phyloP scores from a whole-genome alignment of 2,797 vertebrate species.

The Micropoecilia bifurca region DNA sequence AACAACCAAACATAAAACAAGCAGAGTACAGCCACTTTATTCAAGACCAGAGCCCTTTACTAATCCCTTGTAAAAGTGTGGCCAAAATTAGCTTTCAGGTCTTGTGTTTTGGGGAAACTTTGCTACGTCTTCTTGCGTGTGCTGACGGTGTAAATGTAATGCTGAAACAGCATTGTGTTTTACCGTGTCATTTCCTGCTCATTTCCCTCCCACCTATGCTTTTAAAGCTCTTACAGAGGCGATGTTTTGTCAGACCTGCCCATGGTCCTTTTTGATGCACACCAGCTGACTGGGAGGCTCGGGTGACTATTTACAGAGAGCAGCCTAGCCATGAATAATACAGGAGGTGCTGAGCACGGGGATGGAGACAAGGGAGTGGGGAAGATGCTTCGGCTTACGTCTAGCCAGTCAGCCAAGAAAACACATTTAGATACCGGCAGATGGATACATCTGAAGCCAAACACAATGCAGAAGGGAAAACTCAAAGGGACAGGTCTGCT shows the following conservation, averaged over 20 bases:
- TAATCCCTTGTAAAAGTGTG: conserved; percentile 15
- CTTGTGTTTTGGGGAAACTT: conserved; percentile 23
- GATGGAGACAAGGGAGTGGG: conserved; percentile 27
- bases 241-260: conserved; percentile 54
- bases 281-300: conserved; percentile 47
- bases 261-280: conserved; percentile 21
- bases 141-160: conserved; percentile 19
- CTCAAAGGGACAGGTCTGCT: conserved; percentile 22
- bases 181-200: conserved; percentile 24
- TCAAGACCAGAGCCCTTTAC: conserved; percentile 45
- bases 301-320: conserved; percentile 55
- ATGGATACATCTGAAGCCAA: conserved; percentile 39
- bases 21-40: conserved; percentile 36
- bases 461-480: conserved; percentile 20
- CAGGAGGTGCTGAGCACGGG: conserved; percentile 41
- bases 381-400: conserved; percentile 40
- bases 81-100: conserved; percentile 23
- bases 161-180: conserved; percentile 56
- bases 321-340: conserved; percentile 64
- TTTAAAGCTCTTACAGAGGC: conserved; percentile 58
- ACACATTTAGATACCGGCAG: conserved; percentile 26
- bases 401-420: conserved; percentile 26
- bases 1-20: conserved; percentile 30
- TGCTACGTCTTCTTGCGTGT: neutral
- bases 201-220: conserved; percentile 43